These are phyloP conservation scores for Cybosia mesomella DNA, from an alignment of 2,888 invertebrate species.

Conservation along the genomic window DNA sequence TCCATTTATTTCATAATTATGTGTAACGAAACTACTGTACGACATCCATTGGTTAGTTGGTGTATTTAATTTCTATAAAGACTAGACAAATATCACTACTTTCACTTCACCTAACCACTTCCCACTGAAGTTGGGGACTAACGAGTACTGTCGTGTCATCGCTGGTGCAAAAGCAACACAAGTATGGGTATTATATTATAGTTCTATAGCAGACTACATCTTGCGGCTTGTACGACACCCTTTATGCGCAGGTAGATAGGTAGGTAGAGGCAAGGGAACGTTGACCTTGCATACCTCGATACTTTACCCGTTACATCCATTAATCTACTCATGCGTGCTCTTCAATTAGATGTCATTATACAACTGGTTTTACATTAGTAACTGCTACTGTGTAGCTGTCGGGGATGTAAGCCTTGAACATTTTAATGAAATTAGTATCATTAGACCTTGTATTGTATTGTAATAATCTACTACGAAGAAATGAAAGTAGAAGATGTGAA, in stretches of 20 bases:
- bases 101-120: constrained; percentile 47
- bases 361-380: constrained; percentile 4
- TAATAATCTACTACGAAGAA: neutral
- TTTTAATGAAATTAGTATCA: neutral
- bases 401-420: neutral
- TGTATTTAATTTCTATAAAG: neutral
- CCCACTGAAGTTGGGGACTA: constrained; percentile 31
- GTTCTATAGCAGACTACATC: constrained; percentile 24
- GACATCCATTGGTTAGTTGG: neutral
- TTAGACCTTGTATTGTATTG: neutral
- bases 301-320: constrained; percentile 18
- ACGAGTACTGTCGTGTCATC: constrained; percentile 6
- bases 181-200: neutral
- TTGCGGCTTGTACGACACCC: constrained; percentile 24
- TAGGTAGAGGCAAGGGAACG: constrained; percentile 33
- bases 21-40: neutral
- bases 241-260: constrained; percentile 29
- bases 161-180: neutral
- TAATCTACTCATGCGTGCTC: constrained; percentile 14
- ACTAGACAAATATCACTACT: constrained; percentile 29
- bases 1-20: neutral
- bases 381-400: neutral
- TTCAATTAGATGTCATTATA: constrained; percentile 12
- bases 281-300: constrained; percentile 35
- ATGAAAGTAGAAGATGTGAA: neutral